Conservation (phyloP, 2,888 invertebrate species). For the Stenotaenia linearis region DNA sequence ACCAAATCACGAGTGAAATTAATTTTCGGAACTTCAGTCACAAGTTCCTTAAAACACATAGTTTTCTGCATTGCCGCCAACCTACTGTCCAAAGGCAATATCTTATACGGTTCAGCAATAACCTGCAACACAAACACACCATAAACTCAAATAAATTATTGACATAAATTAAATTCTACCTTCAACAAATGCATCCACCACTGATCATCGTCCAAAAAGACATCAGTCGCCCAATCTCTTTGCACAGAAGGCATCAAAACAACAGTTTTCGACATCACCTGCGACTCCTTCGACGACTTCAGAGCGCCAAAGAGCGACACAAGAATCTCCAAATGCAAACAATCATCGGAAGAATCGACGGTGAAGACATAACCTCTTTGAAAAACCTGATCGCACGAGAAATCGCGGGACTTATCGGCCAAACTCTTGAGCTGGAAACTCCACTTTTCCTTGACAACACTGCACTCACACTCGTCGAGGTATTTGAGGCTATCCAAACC, state of each 20-base stretch:
- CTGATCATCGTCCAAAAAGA: neutral
- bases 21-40: slow-evolving; percentile 36
- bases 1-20: neutral
- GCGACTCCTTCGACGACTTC: neutral
- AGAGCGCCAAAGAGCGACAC: neutral
- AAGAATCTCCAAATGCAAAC: neutral
- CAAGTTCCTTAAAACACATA: slow-evolving; percentile 38
- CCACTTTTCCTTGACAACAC: neutral
- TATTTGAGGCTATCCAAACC: neutral
- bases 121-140: neutral
- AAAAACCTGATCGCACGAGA: slow-evolving; percentile 16
- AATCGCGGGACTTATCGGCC: neutral
- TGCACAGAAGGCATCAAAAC: neutral
- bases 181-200: slow-evolving; percentile 21
- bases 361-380: slow-evolving; percentile 7
- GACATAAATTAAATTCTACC: neutral
- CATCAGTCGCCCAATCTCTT: neutral
- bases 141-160: neutral
- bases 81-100: slow-evolving; percentile 37
- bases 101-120: slow-evolving; percentile 33
- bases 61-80: slow-evolving; percentile 38
- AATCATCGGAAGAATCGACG: neutral
- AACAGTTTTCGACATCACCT: neutral
- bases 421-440: neutral
- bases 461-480: neutral